Evolutionary conservation across 2,797 vertebrate genomes (phyloP).

Genomic region (Phalloptychus januarius): DNA sequence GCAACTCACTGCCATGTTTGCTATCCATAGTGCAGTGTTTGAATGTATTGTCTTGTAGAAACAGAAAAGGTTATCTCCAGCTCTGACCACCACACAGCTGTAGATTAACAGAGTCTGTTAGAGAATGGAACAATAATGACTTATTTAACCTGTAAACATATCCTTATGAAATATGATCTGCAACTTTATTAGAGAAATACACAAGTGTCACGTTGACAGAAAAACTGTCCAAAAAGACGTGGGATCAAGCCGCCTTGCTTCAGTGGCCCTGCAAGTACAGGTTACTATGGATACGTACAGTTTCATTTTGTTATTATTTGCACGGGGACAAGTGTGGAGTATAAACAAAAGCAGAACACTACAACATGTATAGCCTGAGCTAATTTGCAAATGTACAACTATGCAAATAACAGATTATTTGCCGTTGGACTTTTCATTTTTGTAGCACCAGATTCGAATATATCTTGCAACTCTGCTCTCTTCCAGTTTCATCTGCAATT

Average conservation of each 20-base stretch:
- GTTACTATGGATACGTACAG: background rate
- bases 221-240: background rate
- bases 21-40: no score
- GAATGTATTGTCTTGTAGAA: no score
- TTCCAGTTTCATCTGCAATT: background rate
- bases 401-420: background rate
- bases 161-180: background rate
- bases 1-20: no score
- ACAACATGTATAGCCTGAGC: no score
- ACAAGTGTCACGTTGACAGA: background rate
- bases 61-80: no score
- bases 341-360: no score
- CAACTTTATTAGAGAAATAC: background rate
- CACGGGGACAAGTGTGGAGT: no score
- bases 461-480: background rate
- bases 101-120: background rate
- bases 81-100: background rate
- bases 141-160: background rate
- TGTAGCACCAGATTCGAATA: background rate
- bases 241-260: background rate
- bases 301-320: background rate
- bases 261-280: background rate
- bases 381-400: no score
- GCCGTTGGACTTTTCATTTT: background rate
- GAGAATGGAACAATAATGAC: background rate